Conservation (phyloP, 2,888 invertebrate species). For the Pseudococcus jackbeardsleyi region DNA sequence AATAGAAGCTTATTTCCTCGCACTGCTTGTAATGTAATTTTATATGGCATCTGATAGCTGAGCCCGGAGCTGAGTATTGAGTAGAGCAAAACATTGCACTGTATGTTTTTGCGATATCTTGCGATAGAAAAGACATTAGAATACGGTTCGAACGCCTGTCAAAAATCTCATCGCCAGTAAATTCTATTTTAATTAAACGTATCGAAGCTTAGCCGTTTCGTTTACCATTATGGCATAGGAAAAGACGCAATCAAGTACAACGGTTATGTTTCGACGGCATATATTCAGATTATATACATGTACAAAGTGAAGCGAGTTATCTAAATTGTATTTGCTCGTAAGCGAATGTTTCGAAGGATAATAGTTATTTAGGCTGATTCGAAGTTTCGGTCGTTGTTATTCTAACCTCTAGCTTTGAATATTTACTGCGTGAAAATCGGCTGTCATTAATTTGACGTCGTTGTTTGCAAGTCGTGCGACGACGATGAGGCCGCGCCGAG, state of each 20-base stretch:
- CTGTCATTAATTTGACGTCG: slow-evolving; percentile 45
- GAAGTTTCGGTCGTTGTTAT: slow-evolving; percentile 39
- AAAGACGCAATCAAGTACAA: slow-evolving; percentile 24
- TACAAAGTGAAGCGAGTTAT: slow-evolving; percentile 32
- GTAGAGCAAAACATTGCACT: background rate
- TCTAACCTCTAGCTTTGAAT: slow-evolving; percentile 48
- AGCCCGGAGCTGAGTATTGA: background rate
- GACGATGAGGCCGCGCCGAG: background rate
- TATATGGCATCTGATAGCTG: background rate
- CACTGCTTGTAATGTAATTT: background rate
- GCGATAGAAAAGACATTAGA: background rate
- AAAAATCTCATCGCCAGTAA: slow-evolving; percentile 26
- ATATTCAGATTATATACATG: slow-evolving; percentile 9
- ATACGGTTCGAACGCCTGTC: background rate
- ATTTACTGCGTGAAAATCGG: slow-evolving; percentile 25
- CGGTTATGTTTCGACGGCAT: slow-evolving; percentile 24
- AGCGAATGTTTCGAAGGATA: slow-evolving; percentile 28
- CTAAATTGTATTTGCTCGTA: slow-evolving; percentile 42
- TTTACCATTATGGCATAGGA: background rate
- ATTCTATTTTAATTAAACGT: slow-evolving; percentile 40
- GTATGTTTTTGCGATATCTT: slow-evolving; percentile 3
- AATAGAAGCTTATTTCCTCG: background rate
- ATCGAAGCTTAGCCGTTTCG: slow-evolving; percentile 32
- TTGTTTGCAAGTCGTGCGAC: slow-evolving; percentile 19
- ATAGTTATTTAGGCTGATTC: slow-evolving; percentile 37